These are phyloP conservation scores for Spizaetus ornatus DNA, from an alignment of 2,113 vertebrate genomes.

Conservation along the genomic window DNA sequence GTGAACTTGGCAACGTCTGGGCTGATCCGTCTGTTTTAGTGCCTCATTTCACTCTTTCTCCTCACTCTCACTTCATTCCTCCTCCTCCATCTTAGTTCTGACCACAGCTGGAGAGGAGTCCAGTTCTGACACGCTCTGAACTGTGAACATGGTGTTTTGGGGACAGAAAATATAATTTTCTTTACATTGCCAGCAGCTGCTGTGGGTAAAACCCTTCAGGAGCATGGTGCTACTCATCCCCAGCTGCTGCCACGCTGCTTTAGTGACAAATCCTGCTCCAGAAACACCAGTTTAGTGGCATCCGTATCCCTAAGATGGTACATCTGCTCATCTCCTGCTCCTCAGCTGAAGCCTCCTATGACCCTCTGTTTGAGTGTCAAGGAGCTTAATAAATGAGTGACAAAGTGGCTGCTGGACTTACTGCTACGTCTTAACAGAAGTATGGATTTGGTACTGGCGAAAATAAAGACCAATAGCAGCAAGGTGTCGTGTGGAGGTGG, in stretches of 20 bases:
- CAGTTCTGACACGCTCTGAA: background rate
- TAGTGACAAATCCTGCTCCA: background rate
- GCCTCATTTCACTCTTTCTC: background rate
- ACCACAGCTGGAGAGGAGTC: background rate
- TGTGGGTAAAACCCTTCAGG: background rate
- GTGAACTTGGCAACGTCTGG: no score
- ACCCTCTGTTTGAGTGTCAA: background rate
- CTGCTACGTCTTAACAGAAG: fast-evolving
- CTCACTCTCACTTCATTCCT: background rate
- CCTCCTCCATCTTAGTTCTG: background rate
- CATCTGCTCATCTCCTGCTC: background rate
- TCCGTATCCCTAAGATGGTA: background rate
- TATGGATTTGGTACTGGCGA: background rate
- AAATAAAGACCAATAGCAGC: background rate
- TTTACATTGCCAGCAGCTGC: background rate
- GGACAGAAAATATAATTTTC: background rate
- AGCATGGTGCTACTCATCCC: background rate
- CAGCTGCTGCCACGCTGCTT: background rate
- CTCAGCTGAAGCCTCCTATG: background rate
- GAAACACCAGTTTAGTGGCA: background rate
- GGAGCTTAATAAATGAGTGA: background rate
- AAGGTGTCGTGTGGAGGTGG: fast-evolving
- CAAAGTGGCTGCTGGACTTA: background rate
- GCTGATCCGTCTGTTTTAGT: background rate
- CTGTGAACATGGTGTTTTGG: background rate